Conservation (phyloP, 1,140 invertebrate genomes). For the Physella acuta region DNA sequence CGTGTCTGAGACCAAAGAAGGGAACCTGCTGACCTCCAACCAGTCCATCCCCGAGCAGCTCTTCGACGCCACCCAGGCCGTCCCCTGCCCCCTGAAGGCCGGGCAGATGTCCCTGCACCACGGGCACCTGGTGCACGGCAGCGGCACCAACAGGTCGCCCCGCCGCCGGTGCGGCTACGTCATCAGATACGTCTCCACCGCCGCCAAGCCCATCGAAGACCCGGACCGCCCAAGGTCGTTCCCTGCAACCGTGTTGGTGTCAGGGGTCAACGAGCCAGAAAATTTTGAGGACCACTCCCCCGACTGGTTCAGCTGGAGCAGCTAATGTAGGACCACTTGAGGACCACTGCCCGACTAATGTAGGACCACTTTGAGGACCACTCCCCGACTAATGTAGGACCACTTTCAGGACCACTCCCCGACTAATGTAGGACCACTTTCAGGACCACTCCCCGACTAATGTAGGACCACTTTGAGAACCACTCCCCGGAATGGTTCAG, state of each 20-base stretch:
- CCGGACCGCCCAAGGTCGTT: conserved; percentile 39
- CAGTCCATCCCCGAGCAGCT: conserved; percentile 38
- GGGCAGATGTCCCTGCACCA: conserved; percentile 46
- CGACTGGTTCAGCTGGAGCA: conserved; percentile 34
- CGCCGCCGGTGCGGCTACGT: conserved; percentile 44
- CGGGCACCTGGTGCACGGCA: conserved; percentile 44
- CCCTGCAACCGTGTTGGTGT: conserved; percentile 37
- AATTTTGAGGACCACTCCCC: conserved; percentile 40
- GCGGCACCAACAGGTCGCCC: conserved; percentile 37
- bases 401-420: too few relatives aligned
- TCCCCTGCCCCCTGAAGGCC: conserved; percentile 39
- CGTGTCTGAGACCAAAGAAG: conserved; percentile 25
- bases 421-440: too few relatives aligned
- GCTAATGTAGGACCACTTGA: conserved; percentile 37
- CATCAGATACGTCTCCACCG: conserved; percentile 42
- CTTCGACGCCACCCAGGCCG: conserved; percentile 31
- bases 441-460: too few relatives aligned
- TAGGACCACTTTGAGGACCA: too few relatives aligned
- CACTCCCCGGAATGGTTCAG: conserved; percentile 37
- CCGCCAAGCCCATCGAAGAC: conserved; percentile 37
- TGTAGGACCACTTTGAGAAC: too few relatives aligned
- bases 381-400: too few relatives aligned
- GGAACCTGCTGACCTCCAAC: conserved; percentile 42
- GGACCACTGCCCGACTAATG: conserved; percentile 29
- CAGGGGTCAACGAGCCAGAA: conserved; percentile 31